Conservation (phyloP, 1,140 invertebrate species). For the Brachionus sp. region DNA sequence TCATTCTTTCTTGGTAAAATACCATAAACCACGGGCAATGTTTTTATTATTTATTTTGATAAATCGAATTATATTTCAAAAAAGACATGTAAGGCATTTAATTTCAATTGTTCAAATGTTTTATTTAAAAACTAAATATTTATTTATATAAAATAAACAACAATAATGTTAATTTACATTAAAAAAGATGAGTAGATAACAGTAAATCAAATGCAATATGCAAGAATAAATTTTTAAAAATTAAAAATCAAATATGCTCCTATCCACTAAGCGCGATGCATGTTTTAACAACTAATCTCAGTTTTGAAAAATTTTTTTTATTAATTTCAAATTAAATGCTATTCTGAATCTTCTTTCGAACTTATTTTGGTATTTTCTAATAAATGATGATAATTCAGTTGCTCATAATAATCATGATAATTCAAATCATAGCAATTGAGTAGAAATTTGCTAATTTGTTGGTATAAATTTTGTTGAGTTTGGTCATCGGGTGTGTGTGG, state of each 20-base stretch:
- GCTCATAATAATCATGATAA: conserved; percentile 9
- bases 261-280: background rate
- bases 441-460: conserved; percentile 33
- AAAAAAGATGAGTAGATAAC: background rate
- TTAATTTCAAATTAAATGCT: background rate
- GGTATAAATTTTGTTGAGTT: conserved; percentile 26
- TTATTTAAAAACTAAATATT: background rate
- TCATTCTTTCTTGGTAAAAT: no score
- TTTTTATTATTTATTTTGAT: no score
- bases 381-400: conserved; percentile 35
- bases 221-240: background rate
- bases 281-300: background rate
- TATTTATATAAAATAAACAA: background rate
- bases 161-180: background rate
- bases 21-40: no score
- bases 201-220: background rate
- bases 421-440: background rate
- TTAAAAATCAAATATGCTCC: background rate
- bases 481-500: conserved; percentile 28
- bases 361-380: background rate
- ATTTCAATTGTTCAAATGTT: background rate
- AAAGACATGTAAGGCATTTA: no score
- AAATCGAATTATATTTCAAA: no score
- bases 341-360: conserved; percentile 22
- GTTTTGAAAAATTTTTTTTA: background rate